Evolutionary conservation across 2,888 invertebrate genomes (phyloP).

Genomic region (Thera britannica): DNA sequence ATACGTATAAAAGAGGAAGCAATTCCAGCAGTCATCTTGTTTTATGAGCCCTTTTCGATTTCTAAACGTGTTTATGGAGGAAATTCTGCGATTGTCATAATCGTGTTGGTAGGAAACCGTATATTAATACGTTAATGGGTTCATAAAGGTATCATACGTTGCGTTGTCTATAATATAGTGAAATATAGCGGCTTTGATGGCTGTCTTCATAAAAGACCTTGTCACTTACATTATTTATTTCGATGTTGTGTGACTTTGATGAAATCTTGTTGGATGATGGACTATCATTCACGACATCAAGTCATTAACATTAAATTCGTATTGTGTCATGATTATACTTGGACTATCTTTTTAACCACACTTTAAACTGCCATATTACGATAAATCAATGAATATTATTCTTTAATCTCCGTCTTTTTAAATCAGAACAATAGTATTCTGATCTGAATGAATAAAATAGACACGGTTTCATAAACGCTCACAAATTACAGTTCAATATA

Average conservation of each 20-base stretch:
- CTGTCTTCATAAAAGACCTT: slow-evolving; percentile 9
- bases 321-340: slow-evolving; percentile 10
- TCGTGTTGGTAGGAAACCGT: slow-evolving; percentile 46
- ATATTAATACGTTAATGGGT: slow-evolving; percentile 40
- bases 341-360: background rate
- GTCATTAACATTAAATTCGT: slow-evolving; percentile 26
- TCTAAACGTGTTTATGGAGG: slow-evolving; percentile 65
- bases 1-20: slow-evolving; percentile 66
- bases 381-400: slow-evolving; percentile 4
- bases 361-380: background rate
- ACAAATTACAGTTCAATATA: slow-evolving; percentile 64
- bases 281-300: slow-evolving; percentile 31
- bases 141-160: slow-evolving; percentile 19
- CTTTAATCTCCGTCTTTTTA: too few relatives aligned
- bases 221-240: slow-evolving; percentile 4
- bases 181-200: slow-evolving; percentile 11
- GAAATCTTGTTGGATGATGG: slow-evolving; percentile 22
- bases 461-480: slow-evolving; percentile 52
- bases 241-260: slow-evolving; percentile 23
- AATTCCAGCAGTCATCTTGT: slow-evolving; percentile 67
- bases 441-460: slow-evolving; percentile 48
- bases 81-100: slow-evolving; percentile 56
- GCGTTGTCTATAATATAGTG: slow-evolving; percentile 14
- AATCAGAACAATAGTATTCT: slow-evolving; percentile 27
- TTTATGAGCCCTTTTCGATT: slow-evolving; percentile 71